Base-by-base conservation (phyloP, 1,140 invertebrate species). In the Drosophila pseudoobscura region DNA sequence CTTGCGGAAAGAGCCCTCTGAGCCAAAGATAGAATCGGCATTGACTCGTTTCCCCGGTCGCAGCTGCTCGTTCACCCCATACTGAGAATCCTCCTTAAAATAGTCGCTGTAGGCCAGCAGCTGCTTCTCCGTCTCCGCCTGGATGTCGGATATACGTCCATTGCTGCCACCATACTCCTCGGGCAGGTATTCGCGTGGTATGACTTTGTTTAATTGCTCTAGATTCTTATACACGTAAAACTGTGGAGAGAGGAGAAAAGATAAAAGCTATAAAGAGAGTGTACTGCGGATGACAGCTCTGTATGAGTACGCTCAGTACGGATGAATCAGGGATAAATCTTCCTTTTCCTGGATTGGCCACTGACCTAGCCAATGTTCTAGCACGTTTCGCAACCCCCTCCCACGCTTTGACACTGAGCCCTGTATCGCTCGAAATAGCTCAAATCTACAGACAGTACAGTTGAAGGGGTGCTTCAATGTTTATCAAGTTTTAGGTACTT, bases 1-100 rank as follows among this genome's bases (percentile, higher is more conserved):
- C 49, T 91, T 90, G 44, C 93, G 92, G 80, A 94, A 94, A 29
- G 93, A 94, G 3, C 94, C 94, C 58, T 94, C 93, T 13, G 93
- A 83, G 8, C 94, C 94, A 65, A 94, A 94, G 29, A 94, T 78
- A 5, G 92, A 91, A 44, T 92, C 91, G 3, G 92, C 70, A 39
- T 91, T 93, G 47, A 93, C 92, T 1, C 92, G 65, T 45, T 90
- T 88, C 7, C 89, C 92, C 7, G 92, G 92, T 2, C 94, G 85
- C 58, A 93, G 92, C 6, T 91, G 92, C 75, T 95, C 94, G 69
- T 94, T 92, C 1, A 92, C 92, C 9, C 92, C 92, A 71, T 92
- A 94, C 70, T 93, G 91, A 29, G 92, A 92, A 17, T 93, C 92
- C 63, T 93, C 92, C 13, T 92, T 74, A 54, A 93, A 92, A 78